Conservation (phyloP, 1,140 invertebrate genomes). For the Colletes gigas region DNA sequence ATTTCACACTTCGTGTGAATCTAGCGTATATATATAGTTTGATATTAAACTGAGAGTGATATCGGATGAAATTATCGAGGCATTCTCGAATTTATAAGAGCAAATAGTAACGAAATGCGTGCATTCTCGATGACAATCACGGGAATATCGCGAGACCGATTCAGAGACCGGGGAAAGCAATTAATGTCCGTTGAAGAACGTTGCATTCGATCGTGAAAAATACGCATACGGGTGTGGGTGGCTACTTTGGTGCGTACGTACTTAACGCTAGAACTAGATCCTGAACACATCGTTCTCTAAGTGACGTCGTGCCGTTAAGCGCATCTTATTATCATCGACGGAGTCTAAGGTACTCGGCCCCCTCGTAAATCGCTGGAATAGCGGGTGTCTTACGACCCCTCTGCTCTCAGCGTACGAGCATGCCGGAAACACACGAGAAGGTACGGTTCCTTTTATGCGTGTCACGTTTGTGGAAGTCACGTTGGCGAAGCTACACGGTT, state of each 20-base stretch:
- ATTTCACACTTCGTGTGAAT: too few relatives aligned
- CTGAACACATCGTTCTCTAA: constrained; percentile 67
- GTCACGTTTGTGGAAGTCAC: constrained; percentile 10
- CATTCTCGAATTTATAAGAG: too few relatives aligned
- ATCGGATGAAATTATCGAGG: too few relatives aligned
- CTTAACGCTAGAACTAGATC: constrained; percentile 63
- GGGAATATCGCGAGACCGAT: not conserved
- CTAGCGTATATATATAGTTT: too few relatives aligned
- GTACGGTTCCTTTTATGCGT: not conserved
- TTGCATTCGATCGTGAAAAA: constrained; percentile 12
- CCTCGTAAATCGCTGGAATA: too few relatives aligned
- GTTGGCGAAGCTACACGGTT: constrained; percentile 29
- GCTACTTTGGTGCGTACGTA: constrained; percentile 47
- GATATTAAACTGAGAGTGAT: too few relatives aligned
- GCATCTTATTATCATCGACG: constrained; percentile 63
- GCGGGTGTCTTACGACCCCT: too few relatives aligned
- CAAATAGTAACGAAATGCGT: not conserved
- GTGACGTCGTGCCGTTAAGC: constrained; percentile 54
- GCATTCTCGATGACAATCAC: not conserved
- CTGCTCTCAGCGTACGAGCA: not conserved
- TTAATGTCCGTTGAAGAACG: not conserved
- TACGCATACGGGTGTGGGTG: constrained; percentile 12
- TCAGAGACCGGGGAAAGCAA: not conserved
- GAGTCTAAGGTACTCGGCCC: constrained; percentile 41
- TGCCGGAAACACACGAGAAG: not conserved